A percentile compares a stretch with the other conserved stretches of the same genome.
Conservation (phyloP, 23 tunicate species). For the Trididemnum nubilum region DNA sequence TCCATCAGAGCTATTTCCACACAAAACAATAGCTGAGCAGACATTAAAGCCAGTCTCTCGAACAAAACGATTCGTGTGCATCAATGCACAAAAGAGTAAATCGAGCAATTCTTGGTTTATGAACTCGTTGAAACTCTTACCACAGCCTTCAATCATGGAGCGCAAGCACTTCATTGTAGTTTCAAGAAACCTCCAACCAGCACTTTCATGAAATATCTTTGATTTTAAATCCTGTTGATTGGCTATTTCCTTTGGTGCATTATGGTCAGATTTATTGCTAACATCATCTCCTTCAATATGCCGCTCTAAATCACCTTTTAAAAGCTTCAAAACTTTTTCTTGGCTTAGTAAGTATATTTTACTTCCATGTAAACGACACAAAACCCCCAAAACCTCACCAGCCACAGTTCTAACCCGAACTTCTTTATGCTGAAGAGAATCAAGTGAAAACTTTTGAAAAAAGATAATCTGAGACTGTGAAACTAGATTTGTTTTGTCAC, state of each 20-base stretch:
- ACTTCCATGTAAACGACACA: conserved; percentile 51
- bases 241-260: not conserved
- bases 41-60: conserved; percentile 94
- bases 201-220: conserved; percentile 83
- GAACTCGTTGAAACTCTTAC: conserved; percentile 56
- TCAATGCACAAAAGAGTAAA: conserved; percentile 56
- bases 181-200: conserved; percentile 97
- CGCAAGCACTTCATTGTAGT: conserved; percentile 92
- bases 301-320: conserved; percentile 40
- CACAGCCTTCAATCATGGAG: conserved; percentile 80
- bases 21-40: conserved; percentile 60
- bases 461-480: conserved; percentile 5
- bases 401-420: conserved; percentile 70
- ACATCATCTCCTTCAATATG: conserved; percentile 38
- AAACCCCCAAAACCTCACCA: conserved; percentile 64
- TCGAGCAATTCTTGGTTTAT: conserved; percentile 76
- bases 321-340: conserved; percentile 16
- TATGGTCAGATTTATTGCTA: not conserved
- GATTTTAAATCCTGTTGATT: conserved; percentile 19
- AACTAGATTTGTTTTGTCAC: not conserved
- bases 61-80: conserved; percentile 85
- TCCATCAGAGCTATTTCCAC: conserved; percentile 42
- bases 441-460: conserved; percentile 23
- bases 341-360: conserved; percentile 13
- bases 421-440: conserved; percentile 53